These are phyloP conservation scores for Cydia strobilella DNA, from an alignment of 1,140 invertebrate species.

Conservation along the genomic window DNA sequence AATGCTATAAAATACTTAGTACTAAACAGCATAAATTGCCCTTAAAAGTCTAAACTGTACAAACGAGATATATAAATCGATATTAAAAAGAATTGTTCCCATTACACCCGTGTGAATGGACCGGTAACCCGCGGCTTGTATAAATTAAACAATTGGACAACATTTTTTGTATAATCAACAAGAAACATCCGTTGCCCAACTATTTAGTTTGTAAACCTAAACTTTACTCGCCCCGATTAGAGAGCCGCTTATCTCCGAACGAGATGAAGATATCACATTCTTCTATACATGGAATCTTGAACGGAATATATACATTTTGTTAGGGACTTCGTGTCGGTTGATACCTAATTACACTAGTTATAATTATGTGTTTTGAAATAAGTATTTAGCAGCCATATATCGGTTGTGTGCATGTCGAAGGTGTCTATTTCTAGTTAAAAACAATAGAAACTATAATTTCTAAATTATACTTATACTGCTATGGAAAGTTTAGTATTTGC, in stretches of 20 bases:
- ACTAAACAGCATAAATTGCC: not conserved
- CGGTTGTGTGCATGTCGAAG: not conserved
- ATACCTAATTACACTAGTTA: not conserved
- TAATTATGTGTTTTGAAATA: not conserved
- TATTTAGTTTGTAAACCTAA: slow-evolving; percentile 63
- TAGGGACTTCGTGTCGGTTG: slow-evolving; percentile 6
- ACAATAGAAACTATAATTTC: too few species aligned
- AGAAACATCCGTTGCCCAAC: slow-evolving; percentile 64
- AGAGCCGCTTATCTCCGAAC: slow-evolving; percentile 63
- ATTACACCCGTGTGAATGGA: slow-evolving; percentile 12
- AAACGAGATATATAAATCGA: not conserved
- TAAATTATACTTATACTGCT: too few species aligned
- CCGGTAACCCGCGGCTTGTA: not conserved
- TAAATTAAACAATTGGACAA: slow-evolving; percentile 43
- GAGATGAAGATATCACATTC: slow-evolving; percentile 57
- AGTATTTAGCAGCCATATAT: not conserved
- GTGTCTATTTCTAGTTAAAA: not conserved
- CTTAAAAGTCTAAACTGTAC: not conserved
- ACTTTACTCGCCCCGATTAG: slow-evolving; percentile 69
- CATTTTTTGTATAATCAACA: slow-evolving; percentile 53
- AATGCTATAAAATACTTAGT: not conserved
- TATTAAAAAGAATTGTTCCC: slow-evolving; percentile 18
- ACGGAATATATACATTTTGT: slow-evolving; percentile 29
- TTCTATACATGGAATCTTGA: slow-evolving; percentile 27
- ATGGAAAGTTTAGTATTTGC: too few species aligned